These are phyloP conservation scores for Mizuhopecten yessoensis DNA, from an alignment of 1,140 invertebrate species.

Conservation along the genomic window DNA sequence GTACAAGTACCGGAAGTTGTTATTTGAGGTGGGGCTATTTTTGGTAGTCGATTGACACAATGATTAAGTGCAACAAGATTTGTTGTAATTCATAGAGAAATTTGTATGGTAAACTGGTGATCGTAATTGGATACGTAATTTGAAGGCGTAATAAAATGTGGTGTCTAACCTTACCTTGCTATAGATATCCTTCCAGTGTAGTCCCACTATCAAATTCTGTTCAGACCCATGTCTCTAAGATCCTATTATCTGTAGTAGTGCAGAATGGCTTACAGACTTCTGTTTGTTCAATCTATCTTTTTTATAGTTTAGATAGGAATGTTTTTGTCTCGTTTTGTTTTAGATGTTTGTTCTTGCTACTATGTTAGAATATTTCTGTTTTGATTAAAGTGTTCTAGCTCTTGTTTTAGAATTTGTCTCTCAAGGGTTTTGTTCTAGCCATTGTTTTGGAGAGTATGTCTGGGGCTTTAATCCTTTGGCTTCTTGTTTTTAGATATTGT, in stretches of 20 bases:
- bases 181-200: neutral
- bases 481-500: neutral
- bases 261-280: neutral
- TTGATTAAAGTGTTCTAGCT: neutral
- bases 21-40: neutral
- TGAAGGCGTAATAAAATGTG: neutral
- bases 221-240: neutral
- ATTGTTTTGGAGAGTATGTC: neutral
- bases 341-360: neutral
- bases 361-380: neutral
- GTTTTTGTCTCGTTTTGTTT: neutral
- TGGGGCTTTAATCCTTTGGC: too few relatives aligned
- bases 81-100: conserved; percentile 19
- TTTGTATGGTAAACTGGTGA: neutral
- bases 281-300: neutral
- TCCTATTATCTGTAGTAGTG: conserved; percentile 13
- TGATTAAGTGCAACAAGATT: conserved; percentile 39
- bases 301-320: neutral
- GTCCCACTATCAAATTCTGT: too few relatives aligned
- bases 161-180: neutral
- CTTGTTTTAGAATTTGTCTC: neutral
- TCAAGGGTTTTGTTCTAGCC: neutral
- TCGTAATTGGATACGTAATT: neutral
- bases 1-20: conserved; percentile 31
- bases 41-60: neutral